Conservation (phyloP, 64 coral and sea anemone species). For the Dendrophyllia cribrosa region DNA sequence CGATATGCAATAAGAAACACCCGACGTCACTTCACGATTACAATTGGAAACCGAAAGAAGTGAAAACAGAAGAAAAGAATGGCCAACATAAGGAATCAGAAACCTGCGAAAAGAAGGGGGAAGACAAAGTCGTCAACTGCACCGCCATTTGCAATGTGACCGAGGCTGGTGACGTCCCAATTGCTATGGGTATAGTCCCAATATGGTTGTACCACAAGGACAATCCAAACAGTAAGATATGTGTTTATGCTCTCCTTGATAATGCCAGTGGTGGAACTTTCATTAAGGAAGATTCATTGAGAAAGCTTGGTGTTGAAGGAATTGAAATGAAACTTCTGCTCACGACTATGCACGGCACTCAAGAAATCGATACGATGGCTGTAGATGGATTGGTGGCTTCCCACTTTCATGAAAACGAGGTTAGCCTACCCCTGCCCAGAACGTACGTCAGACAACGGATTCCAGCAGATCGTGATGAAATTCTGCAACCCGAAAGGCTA, state of each 20-base stretch:
- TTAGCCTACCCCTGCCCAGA: conserved; percentile 19
- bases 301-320: conserved; percentile 58
- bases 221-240: conserved; percentile 41
- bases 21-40: conserved; percentile 39
- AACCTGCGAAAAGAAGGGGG: neutral
- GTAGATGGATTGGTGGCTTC: conserved; percentile 47
- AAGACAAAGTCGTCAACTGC: neutral
- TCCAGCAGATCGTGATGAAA: conserved; percentile 50
- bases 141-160: conserved; percentile 36
- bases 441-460: conserved; percentile 28
- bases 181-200: conserved; percentile 67
- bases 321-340: conserved; percentile 56
- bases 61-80: neutral
- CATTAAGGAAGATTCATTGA: conserved; percentile 45
- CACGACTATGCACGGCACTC: conserved; percentile 70
- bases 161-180: conserved; percentile 47
- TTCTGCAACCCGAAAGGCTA: neutral
- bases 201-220: conserved; percentile 63
- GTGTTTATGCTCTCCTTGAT: conserved; percentile 75
- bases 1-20: conserved; percentile 39
- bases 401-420: conserved; percentile 3
- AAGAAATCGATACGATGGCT: conserved; percentile 52
- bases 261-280: conserved; percentile 86
- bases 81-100: neutral
- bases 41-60: neutral